These are phyloP conservation scores for Enteromius thamalakanensis DNA, from an alignment of 2,797 vertebrate genomes.

Conservation along the genomic window DNA sequence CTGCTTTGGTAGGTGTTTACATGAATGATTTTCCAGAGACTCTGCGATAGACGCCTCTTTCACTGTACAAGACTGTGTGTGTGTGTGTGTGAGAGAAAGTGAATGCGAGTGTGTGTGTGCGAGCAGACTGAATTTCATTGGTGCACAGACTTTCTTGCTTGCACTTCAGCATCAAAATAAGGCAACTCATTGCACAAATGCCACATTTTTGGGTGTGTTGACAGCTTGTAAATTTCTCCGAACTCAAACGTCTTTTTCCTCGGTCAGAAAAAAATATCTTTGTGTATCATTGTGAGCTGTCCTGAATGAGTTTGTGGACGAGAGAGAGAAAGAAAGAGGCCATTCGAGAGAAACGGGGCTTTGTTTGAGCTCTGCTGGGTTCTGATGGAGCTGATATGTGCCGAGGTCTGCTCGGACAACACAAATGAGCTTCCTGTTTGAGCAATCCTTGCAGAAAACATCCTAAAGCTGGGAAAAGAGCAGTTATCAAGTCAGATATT, in stretches of 20 bases:
- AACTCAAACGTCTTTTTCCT: constrained; percentile 11
- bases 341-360: constrained; percentile 6
- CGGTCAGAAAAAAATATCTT: constrained; percentile 7
- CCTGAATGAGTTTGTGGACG: constrained; percentile 1
- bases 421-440: constrained; percentile 18
- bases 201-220: constrained; percentile 12
- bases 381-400: constrained; percentile 15
- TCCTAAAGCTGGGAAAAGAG: background rate
- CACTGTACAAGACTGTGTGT: constrained; percentile 39
- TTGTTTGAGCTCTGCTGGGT: constrained; percentile 19
- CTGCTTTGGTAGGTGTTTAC: constrained; percentile 63
- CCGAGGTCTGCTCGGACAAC: background rate
- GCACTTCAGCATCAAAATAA: constrained; percentile 45
- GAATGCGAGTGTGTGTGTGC: constrained; percentile 25
- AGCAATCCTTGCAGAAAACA: background rate
- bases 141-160: constrained; percentile 42
- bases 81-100: constrained; percentile 16
- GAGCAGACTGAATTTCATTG: constrained; percentile 24
- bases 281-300: constrained; percentile 24
- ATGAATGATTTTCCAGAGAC: constrained; percentile 24
- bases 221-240: constrained; percentile 28
- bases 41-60: constrained; percentile 46
- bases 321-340: constrained; percentile 30
- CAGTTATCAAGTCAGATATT: background rate
- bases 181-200: constrained; percentile 20